phyloP scores from a whole-genome alignment of 2,113 vertebrate genomes.

The Chloroceryle aenea region DNA sequence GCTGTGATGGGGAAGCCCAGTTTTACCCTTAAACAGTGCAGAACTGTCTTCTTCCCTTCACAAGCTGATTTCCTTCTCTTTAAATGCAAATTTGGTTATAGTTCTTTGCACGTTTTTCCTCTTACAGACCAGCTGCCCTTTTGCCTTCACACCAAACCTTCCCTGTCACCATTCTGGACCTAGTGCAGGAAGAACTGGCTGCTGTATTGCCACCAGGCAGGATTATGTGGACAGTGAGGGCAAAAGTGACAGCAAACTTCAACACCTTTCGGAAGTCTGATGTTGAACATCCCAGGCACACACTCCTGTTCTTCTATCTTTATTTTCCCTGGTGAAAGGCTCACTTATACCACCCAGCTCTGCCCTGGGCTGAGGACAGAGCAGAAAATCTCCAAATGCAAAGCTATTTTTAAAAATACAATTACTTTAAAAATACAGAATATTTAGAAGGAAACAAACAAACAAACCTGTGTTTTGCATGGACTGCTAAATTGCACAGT shows the following conservation, averaged over 20 bases:
- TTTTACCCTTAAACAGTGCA: not conserved
- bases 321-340: not conserved
- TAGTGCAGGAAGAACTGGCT: not conserved
- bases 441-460: not conserved
- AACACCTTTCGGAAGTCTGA: not conserved
- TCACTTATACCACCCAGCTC: not conserved
- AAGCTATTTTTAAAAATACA: not conserved
- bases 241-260: not conserved
- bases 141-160: not conserved
- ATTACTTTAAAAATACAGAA: not conserved
- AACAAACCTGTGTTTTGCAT: not conserved
- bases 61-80: slow-evolving; percentile 9
- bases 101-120: not conserved
- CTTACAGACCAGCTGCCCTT: not conserved
- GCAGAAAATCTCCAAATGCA: not conserved
- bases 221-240: not conserved
- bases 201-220: not conserved
- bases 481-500: not conserved
- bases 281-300: not conserved
- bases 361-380: not conserved
- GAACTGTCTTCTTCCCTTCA: not conserved
- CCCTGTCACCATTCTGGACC: not conserved
- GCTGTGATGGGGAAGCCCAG: not conserved
- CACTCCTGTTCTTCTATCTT: not conserved
- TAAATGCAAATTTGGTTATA: not conserved